These are phyloP conservation scores for Hydractinia symbiolongicarpus DNA, from an alignment of 30 jellyfish, hydroid and myxozoan genomes.

Conservation along the genomic window DNA sequence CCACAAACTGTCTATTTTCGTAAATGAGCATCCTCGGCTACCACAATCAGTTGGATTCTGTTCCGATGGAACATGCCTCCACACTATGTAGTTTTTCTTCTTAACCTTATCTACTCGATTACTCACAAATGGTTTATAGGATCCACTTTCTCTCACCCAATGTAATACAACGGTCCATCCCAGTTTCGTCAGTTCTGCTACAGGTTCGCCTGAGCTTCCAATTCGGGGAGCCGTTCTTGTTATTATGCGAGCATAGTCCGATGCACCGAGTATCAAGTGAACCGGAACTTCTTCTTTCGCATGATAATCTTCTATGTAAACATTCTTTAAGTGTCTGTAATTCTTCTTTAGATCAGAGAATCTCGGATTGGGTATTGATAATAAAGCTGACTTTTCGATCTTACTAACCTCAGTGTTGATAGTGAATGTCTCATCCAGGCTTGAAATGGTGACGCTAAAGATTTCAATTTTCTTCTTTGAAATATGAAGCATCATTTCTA, in stretches of 20 bases:
- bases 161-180: conserved; percentile 70
- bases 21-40: conserved; percentile 39
- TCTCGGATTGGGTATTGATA: conserved; percentile 37
- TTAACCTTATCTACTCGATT: conserved; percentile 38
- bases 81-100: conserved; percentile 25
- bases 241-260: conserved; percentile 27
- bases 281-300: conserved; percentile 39
- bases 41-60: conserved; percentile 58
- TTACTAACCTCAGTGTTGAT: background rate
- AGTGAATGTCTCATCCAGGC: conserved; percentile 3
- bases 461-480: conserved; percentile 40
- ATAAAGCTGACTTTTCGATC: conserved; percentile 8
- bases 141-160: conserved; percentile 45
- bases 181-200: conserved; percentile 40
- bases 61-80: conserved; percentile 37
- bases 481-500: conserved; percentile 58
- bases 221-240: conserved; percentile 30
- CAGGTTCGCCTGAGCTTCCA: conserved; percentile 51
- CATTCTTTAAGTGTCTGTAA: conserved; percentile 35
- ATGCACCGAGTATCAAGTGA: conserved; percentile 48
- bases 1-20: conserved; percentile 25
- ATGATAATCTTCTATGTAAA: conserved; percentile 29
- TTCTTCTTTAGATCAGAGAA: conserved; percentile 19
- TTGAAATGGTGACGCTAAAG: conserved; percentile 29
- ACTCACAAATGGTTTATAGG: conserved; percentile 55